Base-by-base conservation (phyloP, 1,140 invertebrate genomes). In the Drosophila equinoxialis region DNA sequence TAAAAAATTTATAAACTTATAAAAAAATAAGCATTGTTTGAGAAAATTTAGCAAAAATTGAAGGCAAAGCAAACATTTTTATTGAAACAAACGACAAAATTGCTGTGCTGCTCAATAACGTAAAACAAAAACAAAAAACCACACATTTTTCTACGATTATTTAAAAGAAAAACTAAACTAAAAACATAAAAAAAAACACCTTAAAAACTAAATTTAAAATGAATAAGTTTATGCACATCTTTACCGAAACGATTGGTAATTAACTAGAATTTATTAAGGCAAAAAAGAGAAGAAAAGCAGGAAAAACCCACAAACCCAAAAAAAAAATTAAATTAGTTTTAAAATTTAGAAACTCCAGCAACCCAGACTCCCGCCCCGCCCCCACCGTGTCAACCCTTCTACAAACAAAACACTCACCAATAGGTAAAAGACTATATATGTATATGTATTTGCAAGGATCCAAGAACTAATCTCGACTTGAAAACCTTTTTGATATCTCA, bases 71-170 rank as follows among this genome's bases (percentile, higher is more conserved):
- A 90, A 81, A 72, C 86, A 65, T 69, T 82, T 77, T 85, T 71
- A 86, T 85, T 81, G 68, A 81, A 66, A 64, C 65, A 86, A 86
- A 65, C 57, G 74, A 78, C 64, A 84, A 81, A 90, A 90, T 84
- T 90, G 85, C 85, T 90, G 85, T 90, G 85, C 86, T 90, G 87
- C 85, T 90, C 85, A 90, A 90, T 90, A 90, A 90, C 60, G 60
- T 51, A 74, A 68, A 73, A 54, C 26, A 57, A 41, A 79, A 59
- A 37, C 14, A 68, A 23, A 23, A 23, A 58, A 37, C 10, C 35
- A 37, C 2, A n/a, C 37, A 39, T 48, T 86, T 86, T 86, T 82
- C 75, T 81, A 85, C 81, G 78, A 84, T 80, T 80, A 51, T 73
- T 81, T 76, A 71, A 87, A 61, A 64, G 42, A 0, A 79, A 79